A percentile compares a stretch with the other conserved stretches of the same genome.
These are phyloP conservation scores for Trinectes maculatus DNA, from an alignment of 2,113 vertebrate genomes.

Conservation along the genomic window DNA sequence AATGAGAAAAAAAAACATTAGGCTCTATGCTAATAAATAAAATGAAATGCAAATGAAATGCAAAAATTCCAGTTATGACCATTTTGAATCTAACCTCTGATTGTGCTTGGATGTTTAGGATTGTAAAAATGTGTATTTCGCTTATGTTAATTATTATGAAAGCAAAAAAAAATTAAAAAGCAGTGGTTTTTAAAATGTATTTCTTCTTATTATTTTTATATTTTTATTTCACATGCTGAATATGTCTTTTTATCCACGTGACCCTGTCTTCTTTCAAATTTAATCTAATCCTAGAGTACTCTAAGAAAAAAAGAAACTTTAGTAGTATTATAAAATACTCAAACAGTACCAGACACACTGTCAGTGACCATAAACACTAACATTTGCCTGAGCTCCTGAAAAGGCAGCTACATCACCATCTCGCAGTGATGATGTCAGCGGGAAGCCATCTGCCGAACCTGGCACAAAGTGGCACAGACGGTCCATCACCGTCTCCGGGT, in stretches of 20 bases:
- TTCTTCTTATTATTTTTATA: not conserved
- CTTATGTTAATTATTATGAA: not conserved
- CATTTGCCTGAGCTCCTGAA: constrained; percentile 5
- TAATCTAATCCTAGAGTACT: too few species aligned
- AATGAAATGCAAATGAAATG: not conserved
- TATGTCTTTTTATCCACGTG: too few species aligned
- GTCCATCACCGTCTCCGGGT: constrained; percentile 35
- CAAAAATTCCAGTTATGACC: not conserved
- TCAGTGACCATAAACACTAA: constrained; percentile 9
- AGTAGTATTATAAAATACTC: not conserved
- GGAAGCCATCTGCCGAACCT: constrained; percentile 34
- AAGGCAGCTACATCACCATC: constrained; percentile 34
- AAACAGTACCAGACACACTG: constrained; percentile 29
- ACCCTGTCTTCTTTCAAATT: too few species aligned
- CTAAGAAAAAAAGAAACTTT: too few species aligned
- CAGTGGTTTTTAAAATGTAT: not conserved
- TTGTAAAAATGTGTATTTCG: not conserved
- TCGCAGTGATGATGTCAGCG: constrained; percentile 64
- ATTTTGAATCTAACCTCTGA: not conserved
- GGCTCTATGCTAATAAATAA: not conserved
- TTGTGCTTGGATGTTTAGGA: not conserved
- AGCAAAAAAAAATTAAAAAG: not conserved
- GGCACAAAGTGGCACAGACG: constrained; percentile 64
- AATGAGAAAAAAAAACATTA: not conserved
- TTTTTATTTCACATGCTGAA: too few species aligned